Conservation (phyloP, 2,888 invertebrate genomes). For the Amitus sp. region DNA sequence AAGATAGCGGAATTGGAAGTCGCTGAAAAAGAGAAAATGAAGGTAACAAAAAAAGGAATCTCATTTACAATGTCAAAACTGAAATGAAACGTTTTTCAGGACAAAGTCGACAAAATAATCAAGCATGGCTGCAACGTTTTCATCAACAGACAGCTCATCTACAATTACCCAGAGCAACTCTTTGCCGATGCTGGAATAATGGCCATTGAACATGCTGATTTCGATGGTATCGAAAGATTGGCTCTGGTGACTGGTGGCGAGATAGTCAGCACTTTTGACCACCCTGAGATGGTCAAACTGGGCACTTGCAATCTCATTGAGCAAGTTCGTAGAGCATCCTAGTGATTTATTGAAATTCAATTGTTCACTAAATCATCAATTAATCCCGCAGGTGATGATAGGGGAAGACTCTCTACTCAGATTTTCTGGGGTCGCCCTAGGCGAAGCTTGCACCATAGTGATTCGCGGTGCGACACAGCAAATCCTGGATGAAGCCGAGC, state of each 20-base stretch:
- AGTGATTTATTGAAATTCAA: no score
- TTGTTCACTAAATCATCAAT: not conserved
- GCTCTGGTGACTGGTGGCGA: constrained; percentile 98
- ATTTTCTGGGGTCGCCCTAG: constrained; percentile 93
- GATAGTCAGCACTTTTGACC: constrained; percentile 98
- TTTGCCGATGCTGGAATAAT: constrained; percentile 98
- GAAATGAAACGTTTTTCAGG: constrained; percentile 58
- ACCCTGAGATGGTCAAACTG: constrained; percentile 89
- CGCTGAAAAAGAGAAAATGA: constrained; percentile 99
- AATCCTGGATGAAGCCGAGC: constrained; percentile 97
- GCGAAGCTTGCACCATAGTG: constrained; percentile 97
- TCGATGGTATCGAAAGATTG: constrained; percentile 97
- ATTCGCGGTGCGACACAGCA: constrained; percentile 98
- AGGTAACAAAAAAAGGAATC: constrained; percentile 59
- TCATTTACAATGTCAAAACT: not conserved
- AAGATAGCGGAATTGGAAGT: constrained; percentile 97
- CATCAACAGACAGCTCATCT: constrained; percentile 98
- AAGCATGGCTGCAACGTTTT: constrained; percentile 97
- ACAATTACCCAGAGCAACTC: constrained; percentile 99
- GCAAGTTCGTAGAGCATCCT: constrained; percentile 80
- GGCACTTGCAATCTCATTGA: constrained; percentile 96
- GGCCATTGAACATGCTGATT: constrained; percentile 99
- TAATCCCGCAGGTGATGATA: constrained; percentile 79
- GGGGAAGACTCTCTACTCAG: constrained; percentile 96
- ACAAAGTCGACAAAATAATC: constrained; percentile 96